Conservation (phyloP, 2,797 vertebrate species). For the Acropternis orthonyx region DNA sequence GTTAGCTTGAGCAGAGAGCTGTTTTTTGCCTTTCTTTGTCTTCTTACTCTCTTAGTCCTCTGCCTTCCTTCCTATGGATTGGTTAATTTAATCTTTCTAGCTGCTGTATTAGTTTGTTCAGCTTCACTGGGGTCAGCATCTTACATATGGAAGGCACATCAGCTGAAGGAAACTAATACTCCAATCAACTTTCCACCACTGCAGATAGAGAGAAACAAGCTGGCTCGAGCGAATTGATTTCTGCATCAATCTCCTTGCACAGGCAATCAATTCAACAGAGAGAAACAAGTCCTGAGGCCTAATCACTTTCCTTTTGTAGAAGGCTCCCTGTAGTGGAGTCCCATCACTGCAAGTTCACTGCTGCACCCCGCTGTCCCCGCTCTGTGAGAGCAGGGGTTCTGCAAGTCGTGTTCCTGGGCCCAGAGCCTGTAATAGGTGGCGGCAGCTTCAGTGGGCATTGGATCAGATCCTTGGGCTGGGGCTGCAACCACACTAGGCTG, state of each 20-base stretch:
- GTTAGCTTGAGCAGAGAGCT: neutral
- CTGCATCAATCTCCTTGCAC: neutral
- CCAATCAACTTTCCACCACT: neutral
- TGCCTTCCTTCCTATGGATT: neutral
- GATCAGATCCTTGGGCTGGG: neutral
- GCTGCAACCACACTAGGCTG: rapidly evolving
- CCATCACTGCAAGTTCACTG: neutral
- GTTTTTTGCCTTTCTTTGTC: neutral
- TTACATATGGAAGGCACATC: neutral
- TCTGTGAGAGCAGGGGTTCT: neutral
- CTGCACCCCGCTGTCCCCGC: neutral
- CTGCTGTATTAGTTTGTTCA: neutral
- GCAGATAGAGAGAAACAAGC: neutral
- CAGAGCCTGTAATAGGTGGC: neutral
- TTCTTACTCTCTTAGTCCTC: neutral
- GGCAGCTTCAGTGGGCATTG: neutral
- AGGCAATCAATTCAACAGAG: neutral
- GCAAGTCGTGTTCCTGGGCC: neutral
- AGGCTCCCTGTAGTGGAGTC: neutral
- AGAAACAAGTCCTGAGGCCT: neutral
- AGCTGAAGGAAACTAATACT: neutral
- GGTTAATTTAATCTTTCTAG: neutral
- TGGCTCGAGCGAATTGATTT: constrained; percentile 21
- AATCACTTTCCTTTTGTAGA: neutral
- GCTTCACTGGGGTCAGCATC: neutral